Percentiles rank a stretch among this genome's conserved stretches.
These are phyloP conservation scores for Cirrhinus mrigala DNA, from an alignment of 2,797 vertebrate species.

Conservation along the genomic window DNA sequence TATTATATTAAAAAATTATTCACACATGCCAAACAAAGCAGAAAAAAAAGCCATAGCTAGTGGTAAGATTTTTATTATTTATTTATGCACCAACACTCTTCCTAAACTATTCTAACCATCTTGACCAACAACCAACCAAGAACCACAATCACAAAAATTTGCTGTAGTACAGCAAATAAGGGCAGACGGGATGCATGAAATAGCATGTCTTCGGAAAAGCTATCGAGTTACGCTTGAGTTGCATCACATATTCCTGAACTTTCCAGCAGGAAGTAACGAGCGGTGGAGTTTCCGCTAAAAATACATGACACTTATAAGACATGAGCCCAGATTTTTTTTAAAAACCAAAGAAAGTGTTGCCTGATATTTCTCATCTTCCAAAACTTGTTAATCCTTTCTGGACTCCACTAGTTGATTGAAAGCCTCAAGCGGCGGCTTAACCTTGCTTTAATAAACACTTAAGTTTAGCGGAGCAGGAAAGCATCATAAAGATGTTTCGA, in stretches of 20 bases:
- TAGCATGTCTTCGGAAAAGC: not conserved
- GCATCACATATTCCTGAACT: slow-evolving; percentile 29
- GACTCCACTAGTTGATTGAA: slow-evolving; percentile 70
- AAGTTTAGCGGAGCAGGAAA: slow-evolving; percentile 70
- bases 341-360: slow-evolving; percentile 53
- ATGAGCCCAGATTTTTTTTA: not conserved
- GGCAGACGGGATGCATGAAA: slow-evolving; percentile 12
- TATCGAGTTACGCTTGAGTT: slow-evolving; percentile 30
- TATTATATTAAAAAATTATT: not conserved
- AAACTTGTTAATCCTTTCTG: slow-evolving; percentile 73
- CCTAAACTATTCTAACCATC: not conserved
- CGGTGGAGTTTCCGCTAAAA: not conserved
- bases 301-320: slow-evolving; percentile 35
- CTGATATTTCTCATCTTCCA: slow-evolving; percentile 66
- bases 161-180: slow-evolving; percentile 5
- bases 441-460: slow-evolving; percentile 75
- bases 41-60: not conserved
- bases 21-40: too few species aligned
- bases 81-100: not conserved
- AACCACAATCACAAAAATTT: slow-evolving; percentile 5
- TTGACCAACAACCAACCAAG: slow-evolving; percentile 4
- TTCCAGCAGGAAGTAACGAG: slow-evolving; percentile 20
- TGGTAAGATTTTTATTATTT: not conserved
- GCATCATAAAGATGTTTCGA: slow-evolving; percentile 46
- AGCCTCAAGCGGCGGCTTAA: slow-evolving; percentile 74